phyloP scores from a whole-genome alignment of 2,113 vertebrate species.

The Panthera leo region DNA sequence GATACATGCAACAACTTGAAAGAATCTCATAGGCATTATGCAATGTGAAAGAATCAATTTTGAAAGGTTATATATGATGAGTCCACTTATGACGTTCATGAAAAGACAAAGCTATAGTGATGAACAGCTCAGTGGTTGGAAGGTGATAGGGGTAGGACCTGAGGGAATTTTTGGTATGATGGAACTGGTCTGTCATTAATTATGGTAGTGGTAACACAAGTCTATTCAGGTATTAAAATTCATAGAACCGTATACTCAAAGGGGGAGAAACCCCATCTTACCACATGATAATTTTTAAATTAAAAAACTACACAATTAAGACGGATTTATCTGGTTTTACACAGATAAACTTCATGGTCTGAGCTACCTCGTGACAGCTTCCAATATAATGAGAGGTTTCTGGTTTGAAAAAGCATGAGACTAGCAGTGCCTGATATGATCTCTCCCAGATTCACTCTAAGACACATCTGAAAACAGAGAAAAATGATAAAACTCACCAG shows the following conservation, averaged over 20 bases:
- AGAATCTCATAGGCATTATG: not conserved
- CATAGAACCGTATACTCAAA: not conserved
- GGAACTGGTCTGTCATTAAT: not conserved
- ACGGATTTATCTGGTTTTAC: not conserved
- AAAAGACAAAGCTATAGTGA: not conserved
- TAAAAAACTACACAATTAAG: not conserved
- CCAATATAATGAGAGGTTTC: not conserved
- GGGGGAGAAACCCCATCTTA: not conserved
- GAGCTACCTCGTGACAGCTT: not conserved
- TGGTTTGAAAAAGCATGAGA: not conserved
- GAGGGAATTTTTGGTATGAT: not conserved
- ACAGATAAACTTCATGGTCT: not conserved
- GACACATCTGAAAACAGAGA: not conserved
- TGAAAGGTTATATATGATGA: not conserved
- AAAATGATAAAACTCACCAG: constrained; percentile 1
- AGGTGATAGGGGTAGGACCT: not conserved
- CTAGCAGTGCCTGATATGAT: not conserved
- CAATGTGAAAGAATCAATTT: not conserved
- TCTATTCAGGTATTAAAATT: not conserved
- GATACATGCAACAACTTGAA: not conserved
- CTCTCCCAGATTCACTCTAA: not conserved
- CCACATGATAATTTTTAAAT: not conserved
- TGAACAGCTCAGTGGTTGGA: not conserved
- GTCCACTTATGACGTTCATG: not conserved
- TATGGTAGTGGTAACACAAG: not conserved